Conservation (phyloP, 2,113 vertebrate genomes). For the Pseudorhombus dupliciocellatus region DNA sequence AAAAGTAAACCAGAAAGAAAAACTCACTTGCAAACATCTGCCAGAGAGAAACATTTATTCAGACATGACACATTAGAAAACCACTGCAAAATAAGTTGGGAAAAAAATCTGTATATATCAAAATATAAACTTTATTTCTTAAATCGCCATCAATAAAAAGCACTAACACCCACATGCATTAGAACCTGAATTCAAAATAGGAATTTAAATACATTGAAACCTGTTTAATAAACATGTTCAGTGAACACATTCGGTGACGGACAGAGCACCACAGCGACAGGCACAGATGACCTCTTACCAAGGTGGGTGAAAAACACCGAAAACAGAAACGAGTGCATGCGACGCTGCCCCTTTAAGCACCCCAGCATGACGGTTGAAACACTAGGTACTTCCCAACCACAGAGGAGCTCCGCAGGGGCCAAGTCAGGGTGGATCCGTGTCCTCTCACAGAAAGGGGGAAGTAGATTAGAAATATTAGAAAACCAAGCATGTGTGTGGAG, state of each 20-base stretch:
- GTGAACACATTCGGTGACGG: not conserved
- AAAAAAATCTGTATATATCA: too few relatives aligned
- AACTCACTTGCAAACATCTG: constrained; percentile 28
- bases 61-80: not conserved
- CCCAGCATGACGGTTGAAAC: constrained; percentile 66
- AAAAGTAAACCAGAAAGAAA: constrained; percentile 1
- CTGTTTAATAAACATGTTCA: not conserved
- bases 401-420: constrained; percentile 61
- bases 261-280: too few relatives aligned
- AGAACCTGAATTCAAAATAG: too few relatives aligned
- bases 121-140: too few relatives aligned
- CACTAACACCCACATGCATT: too few relatives aligned
- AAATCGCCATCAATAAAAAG: too few relatives aligned
- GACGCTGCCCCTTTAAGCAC: constrained; percentile 60
- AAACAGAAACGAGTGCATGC: not conserved
- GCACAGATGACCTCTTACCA: not conserved
- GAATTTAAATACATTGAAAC: not conserved
- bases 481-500: constrained; percentile 9
- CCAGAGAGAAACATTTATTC: constrained; percentile 43
- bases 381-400: constrained; percentile 73
- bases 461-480: constrained; percentile 62
- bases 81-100: not conserved
- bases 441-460: constrained; percentile 65
- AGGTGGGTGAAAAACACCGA: not conserved
- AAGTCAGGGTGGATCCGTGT: constrained; percentile 57